A percentile compares a stretch with the other conserved stretches of the same genome.
phyloP scores from a whole-genome alignment of 2,888 invertebrate genomes.

The Cryptocephalus moraei region DNA sequence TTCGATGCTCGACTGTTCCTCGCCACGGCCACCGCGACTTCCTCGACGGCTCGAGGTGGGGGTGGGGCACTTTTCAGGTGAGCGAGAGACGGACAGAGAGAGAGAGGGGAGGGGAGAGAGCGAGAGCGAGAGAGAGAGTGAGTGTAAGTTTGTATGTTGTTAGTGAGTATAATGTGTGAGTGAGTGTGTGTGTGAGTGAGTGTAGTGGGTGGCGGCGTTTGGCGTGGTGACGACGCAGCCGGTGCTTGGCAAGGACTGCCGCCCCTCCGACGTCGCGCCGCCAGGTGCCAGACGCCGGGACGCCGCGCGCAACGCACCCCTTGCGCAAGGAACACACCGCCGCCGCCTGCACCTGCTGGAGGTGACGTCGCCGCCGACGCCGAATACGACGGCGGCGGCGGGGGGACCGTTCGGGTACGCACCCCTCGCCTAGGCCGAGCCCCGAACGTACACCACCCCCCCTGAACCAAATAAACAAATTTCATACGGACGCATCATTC shows the following conservation, averaged over 20 bases:
- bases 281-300: constrained; percentile 5
- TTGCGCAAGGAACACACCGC: constrained; percentile 11
- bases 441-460: no score
- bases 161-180: constrained; percentile 4
- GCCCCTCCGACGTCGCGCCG: constrained; percentile 7
- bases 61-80: constrained; percentile 50
- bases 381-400: no score
- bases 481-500: no score
- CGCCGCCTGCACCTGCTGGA: not conserved
- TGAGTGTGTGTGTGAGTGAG: constrained; percentile 3
- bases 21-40: not conserved
- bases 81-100: constrained; percentile 39
- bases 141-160: not conserved
- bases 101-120: not conserved
- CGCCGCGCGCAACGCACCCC: constrained; percentile 12
- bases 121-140: no score
- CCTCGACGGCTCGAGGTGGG: constrained; percentile 31
- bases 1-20: constrained; percentile 9
- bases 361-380: no score
- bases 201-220: constrained; percentile 43
- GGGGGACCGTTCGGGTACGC: no score
- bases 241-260: constrained; percentile 38
- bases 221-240: constrained; percentile 45
- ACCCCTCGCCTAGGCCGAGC: no score
- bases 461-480: no score